phyloP scores from a whole-genome alignment of 2,797 vertebrate species.

The Sebastes trivittatus region DNA sequence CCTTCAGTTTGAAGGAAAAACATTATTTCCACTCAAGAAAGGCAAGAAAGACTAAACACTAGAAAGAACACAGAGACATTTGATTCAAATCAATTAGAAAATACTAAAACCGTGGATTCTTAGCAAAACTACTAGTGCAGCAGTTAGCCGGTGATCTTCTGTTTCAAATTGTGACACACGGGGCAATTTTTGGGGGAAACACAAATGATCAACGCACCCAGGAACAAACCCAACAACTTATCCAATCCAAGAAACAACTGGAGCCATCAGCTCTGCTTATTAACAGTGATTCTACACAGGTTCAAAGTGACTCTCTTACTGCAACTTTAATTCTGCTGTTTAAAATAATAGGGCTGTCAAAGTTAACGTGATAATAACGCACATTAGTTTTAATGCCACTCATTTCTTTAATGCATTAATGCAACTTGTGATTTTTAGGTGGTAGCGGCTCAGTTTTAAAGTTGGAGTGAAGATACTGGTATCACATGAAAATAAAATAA shows the following conservation, averaged over 20 bases:
- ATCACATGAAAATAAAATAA: too few species aligned
- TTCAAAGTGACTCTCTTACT: not conserved
- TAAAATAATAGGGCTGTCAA: not conserved
- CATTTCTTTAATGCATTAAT: too few species aligned
- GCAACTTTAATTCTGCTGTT: not conserved
- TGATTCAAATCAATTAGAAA: not conserved
- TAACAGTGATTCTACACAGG: constrained; percentile 39
- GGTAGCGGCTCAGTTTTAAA: too few species aligned
- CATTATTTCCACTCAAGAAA: not conserved
- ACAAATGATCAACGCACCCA: not conserved
- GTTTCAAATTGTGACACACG: not conserved
- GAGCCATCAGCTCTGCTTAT: not conserved
- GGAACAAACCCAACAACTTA: not conserved
- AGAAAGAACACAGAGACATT: not conserved
- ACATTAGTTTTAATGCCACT: too few species aligned
- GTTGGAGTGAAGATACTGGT: too few species aligned
- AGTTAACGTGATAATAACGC: too few species aligned
- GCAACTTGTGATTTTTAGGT: too few species aligned
- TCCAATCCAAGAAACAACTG: not conserved
- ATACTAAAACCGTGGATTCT: not conserved
- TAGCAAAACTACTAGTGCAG: not conserved
- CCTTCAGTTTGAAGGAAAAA: not conserved
- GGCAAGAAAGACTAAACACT: not conserved
- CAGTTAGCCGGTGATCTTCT: not conserved
- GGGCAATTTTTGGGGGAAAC: not conserved